Conservation (phyloP, 1,140 invertebrate species). For the Copidosoma floridanum region DNA sequence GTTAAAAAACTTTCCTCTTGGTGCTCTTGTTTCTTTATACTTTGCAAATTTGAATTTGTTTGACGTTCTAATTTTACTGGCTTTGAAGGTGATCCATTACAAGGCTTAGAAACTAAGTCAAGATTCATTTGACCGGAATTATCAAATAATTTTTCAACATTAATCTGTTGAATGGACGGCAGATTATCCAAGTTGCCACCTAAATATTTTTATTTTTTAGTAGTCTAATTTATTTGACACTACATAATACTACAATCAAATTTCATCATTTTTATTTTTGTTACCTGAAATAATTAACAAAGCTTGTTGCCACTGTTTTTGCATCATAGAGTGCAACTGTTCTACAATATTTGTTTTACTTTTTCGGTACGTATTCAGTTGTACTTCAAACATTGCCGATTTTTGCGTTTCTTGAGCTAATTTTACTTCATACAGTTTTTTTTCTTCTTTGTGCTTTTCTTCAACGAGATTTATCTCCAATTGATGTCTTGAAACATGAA, state of each 20-base stretch:
- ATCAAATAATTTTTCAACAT: conserved; percentile 46
- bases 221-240: too few species aligned
- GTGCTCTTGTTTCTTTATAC: conserved; percentile 29
- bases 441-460: conserved; percentile 74
- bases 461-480: conserved; percentile 73
- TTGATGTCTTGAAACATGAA: conserved; percentile 58
- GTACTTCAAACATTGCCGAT: conserved; percentile 62
- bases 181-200: conserved; percentile 46
- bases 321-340: conserved; percentile 75
- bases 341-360: conserved; percentile 67
- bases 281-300: conserved; percentile 66
- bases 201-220: too few species aligned
- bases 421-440: conserved; percentile 66
- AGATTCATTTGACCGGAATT: conserved; percentile 35
- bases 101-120: conserved; percentile 39
- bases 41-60: conserved; percentile 28
- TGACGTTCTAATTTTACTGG: conserved; percentile 36
- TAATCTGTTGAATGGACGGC: conserved; percentile 39
- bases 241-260: too few species aligned
- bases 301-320: conserved; percentile 76
- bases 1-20: conserved; percentile 42
- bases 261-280: neutral
- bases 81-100: conserved; percentile 34
- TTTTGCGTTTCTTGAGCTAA: conserved; percentile 66
- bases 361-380: conserved; percentile 58